Percentiles rank a stretch among this genome's conserved stretches.
Conservation (phyloP, 2,888 invertebrate genomes). For the Pheosia gnoma region DNA sequence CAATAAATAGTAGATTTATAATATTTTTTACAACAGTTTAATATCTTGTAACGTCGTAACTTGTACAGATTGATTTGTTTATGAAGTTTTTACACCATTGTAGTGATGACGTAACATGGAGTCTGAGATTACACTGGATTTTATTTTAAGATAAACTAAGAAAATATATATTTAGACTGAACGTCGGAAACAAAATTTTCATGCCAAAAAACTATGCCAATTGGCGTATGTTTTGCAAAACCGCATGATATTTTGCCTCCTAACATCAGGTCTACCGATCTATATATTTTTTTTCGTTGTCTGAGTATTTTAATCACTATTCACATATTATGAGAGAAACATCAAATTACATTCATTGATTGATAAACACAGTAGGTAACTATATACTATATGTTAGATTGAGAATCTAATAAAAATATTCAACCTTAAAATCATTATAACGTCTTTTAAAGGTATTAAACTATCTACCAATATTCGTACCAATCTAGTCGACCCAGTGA, state of each 20-base stretch:
- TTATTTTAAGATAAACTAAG: slow-evolving; percentile 14
- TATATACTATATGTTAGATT: slow-evolving; percentile 21
- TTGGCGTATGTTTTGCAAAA: too few species aligned
- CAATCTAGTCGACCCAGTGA: slow-evolving; percentile 16
- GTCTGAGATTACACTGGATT: slow-evolving; percentile 20
- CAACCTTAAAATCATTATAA: slow-evolving; percentile 8
- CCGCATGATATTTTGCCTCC: too few species aligned
- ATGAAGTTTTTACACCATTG: slow-evolving; percentile 17
- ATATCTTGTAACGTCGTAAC: not conserved
- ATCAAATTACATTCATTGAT: slow-evolving; percentile 25
- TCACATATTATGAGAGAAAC: slow-evolving; percentile 7
- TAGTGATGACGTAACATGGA: slow-evolving; percentile 16
- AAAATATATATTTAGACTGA: too few species aligned
- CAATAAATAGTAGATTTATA: slow-evolving; percentile 1
- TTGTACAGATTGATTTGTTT: slow-evolving; percentile 1
- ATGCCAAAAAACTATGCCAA: too few species aligned
- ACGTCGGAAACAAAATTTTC: too few species aligned
- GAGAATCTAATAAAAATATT: not conserved
- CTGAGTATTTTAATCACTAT: too few species aligned
- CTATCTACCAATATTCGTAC: slow-evolving; percentile 25
- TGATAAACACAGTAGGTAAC: not conserved
- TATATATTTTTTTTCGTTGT: too few species aligned
- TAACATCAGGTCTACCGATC: too few species aligned
- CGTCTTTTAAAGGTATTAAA: slow-evolving; percentile 20
- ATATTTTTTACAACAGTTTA: slow-evolving; percentile 3